Conservation (phyloP, 2,888 invertebrate species). For the Euclidia mi region DNA sequence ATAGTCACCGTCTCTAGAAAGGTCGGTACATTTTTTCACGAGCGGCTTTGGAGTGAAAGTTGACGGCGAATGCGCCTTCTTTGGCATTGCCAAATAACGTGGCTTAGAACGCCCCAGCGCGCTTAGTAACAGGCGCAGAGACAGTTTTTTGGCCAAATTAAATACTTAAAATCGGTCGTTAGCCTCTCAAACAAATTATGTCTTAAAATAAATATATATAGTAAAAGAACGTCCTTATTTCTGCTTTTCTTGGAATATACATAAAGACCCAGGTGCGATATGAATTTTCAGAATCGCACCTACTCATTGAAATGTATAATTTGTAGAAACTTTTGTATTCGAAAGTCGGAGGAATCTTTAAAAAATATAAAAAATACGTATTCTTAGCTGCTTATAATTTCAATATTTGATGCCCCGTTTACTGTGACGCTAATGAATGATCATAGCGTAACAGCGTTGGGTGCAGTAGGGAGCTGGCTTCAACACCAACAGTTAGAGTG, state of each 20-base stretch:
- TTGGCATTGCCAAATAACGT: constrained; percentile 79
- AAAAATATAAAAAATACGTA: not conserved
- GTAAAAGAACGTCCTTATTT: too few species aligned
- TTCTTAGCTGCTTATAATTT: not conserved
- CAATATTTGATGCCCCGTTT: constrained; percentile 13
- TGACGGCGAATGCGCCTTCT: constrained; percentile 71
- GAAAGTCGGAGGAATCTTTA: not conserved
- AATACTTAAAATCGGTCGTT: too few species aligned
- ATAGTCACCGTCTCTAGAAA: constrained; percentile 64
- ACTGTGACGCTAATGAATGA: too few species aligned
- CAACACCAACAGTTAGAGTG: constrained; percentile 23
- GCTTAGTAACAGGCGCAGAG: constrained; percentile 55
- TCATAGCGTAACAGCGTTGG: too few species aligned
- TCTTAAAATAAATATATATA: too few species aligned
- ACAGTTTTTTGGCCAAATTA: not conserved
- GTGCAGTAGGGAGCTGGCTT: too few species aligned
- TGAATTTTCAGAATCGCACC: too few species aligned
- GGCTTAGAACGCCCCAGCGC: constrained; percentile 60
- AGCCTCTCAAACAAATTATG: too few species aligned
- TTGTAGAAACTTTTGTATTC: too few species aligned
- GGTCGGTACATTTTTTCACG: constrained; percentile 80
- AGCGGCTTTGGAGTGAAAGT: constrained; percentile 80
- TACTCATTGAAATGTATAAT: too few species aligned
- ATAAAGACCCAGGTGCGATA: too few species aligned
- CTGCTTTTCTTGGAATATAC: too few species aligned